phyloP scores from a whole-genome alignment of 64 coral and sea anemone genomes.

The Montipora sp. region DNA sequence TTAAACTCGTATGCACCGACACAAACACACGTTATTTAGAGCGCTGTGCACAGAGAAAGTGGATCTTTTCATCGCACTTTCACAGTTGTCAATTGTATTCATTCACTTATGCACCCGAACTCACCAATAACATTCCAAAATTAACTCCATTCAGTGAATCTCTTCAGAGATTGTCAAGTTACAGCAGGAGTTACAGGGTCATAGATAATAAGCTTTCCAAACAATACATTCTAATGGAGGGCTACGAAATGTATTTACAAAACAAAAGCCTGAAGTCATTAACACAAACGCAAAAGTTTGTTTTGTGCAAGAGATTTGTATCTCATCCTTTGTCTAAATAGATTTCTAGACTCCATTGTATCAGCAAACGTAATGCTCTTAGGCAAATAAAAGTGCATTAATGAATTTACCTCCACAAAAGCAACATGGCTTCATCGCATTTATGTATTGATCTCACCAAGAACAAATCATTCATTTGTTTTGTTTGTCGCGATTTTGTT shows the following conservation, averaged over 20 bases:
- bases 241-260: slow-evolving; percentile 39
- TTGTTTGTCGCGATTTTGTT: neutral
- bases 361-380: slow-evolving; percentile 1
- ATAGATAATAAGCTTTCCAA: slow-evolving; percentile 18
- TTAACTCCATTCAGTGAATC: slow-evolving; percentile 34
- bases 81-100: no score
- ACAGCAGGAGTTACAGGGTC: slow-evolving; percentile 44
- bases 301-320: slow-evolving; percentile 22
- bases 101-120: neutral
- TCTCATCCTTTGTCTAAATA: slow-evolving; percentile 11
- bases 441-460: neutral
- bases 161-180: slow-evolving; percentile 2
- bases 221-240: slow-evolving; percentile 40
- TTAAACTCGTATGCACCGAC: neutral
- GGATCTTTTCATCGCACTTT: no score
- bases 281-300: slow-evolving; percentile 38
- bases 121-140: neutral
- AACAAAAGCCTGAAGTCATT: slow-evolving; percentile 5
- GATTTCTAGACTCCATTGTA: slow-evolving; percentile 20
- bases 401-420: neutral
- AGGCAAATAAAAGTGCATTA: slow-evolving; percentile 24
- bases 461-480: neutral
- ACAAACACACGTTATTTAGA: neutral
- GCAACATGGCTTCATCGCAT: slow-evolving; percentile 6
- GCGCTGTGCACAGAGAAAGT: no score